phyloP scores from a whole-genome alignment of 1,140 invertebrate species.

The Drosophila ercepeae region DNA sequence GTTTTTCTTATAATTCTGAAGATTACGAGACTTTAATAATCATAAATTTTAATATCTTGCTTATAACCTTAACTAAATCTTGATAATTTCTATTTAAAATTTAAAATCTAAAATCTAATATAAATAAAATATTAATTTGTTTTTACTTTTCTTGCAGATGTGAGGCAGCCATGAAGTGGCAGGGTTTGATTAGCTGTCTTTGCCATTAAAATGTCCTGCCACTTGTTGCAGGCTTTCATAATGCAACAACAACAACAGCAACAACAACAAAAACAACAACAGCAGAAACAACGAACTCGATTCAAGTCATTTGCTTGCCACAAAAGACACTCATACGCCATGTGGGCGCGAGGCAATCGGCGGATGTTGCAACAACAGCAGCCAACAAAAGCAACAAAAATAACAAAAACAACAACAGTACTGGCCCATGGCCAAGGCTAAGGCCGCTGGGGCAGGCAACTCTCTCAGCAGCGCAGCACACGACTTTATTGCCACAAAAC shows the following conservation, averaged over 20 bases:
- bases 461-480: slow-evolving; percentile 7
- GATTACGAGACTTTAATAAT: no score
- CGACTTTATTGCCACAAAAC: slow-evolving; percentile 9
- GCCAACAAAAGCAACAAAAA: background rate
- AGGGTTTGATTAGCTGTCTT: slow-evolving; percentile 33
- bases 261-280: slow-evolving; percentile 11
- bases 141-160: slow-evolving; percentile 22
- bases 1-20: no score
- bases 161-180: slow-evolving; percentile 62
- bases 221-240: slow-evolving; percentile 70
- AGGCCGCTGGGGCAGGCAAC: slow-evolving; percentile 5
- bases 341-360: slow-evolving; percentile 47
- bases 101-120: no score
- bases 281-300: slow-evolving; percentile 57
- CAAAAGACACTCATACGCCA: slow-evolving; percentile 55
- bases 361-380: slow-evolving; percentile 46
- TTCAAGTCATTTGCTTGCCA: slow-evolving; percentile 29
- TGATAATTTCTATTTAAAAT: background rate
- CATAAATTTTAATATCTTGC: no score
- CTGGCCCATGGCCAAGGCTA: slow-evolving; percentile 41
- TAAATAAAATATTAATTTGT: no score
- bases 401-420: slow-evolving; percentile 1
- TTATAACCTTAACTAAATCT: no score
- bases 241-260: slow-evolving; percentile 44
- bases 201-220: slow-evolving; percentile 56